Evolutionary conservation across 2,888 invertebrate genomes (phyloP).

Genomic region (Ennomos fuscantarius): DNA sequence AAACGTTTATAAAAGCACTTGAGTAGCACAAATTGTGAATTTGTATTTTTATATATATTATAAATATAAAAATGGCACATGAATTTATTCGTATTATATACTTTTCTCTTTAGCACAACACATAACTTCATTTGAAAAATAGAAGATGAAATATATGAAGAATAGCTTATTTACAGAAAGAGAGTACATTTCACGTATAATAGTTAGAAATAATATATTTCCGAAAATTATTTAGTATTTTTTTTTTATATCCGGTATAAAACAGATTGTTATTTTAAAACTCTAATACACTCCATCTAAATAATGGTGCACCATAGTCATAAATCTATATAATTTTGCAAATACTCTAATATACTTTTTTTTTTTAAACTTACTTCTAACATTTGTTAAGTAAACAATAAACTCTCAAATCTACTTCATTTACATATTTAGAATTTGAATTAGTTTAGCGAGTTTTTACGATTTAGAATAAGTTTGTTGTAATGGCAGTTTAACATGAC

Average conservation of each 20-base stretch:
- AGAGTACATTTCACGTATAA: conserved; percentile 50
- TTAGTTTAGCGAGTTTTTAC: conserved; percentile 40
- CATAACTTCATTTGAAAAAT: conserved; percentile 63
- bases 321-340: conserved; percentile 70
- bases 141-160: conserved; percentile 61
- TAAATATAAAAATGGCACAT: conserved; percentile 78
- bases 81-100: conserved; percentile 65
- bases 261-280: conserved; percentile 51
- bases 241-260: conserved; percentile 49
- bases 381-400: conserved; percentile 62
- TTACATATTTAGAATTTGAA: conserved; percentile 58
- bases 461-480: conserved; percentile 35
- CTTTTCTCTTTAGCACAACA: conserved; percentile 62
- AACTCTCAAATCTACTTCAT: conserved; percentile 63
- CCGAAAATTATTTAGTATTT: conserved; percentile 46
- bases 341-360: conserved; percentile 46
- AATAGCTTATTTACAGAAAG: conserved; percentile 78
- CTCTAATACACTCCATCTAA: conserved; percentile 65
- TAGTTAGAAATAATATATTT: conserved; percentile 66
- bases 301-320: conserved; percentile 79
- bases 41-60: conserved; percentile 48
- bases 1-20: conserved; percentile 81
- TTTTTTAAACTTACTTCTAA: conserved; percentile 48
- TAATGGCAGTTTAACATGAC: conserved; percentile 35
- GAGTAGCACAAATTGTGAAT: conserved; percentile 74